Percentiles rank a stretch among this genome's conserved stretches.
Evolutionary conservation across 2,888 invertebrate species (phyloP).

Genomic region (Beris morrisii): DNA sequence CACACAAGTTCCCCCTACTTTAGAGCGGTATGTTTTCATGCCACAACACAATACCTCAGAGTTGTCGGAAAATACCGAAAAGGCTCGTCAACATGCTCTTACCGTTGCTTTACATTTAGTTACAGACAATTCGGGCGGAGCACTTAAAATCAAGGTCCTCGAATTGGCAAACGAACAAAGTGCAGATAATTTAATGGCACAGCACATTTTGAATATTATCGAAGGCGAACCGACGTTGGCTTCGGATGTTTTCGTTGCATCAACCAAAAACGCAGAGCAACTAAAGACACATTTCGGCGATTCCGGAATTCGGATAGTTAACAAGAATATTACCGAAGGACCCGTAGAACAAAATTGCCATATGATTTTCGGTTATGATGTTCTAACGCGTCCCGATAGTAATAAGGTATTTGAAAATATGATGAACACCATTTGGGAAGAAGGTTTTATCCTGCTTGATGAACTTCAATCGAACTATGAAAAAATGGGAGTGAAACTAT

Average conservation of each 20-base stretch:
- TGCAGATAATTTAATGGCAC: slow-evolving; percentile 67
- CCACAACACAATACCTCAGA: slow-evolving; percentile 68
- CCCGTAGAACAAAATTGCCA: slow-evolving; percentile 70
- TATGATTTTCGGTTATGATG: slow-evolving; percentile 68
- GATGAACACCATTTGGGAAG: slow-evolving; percentile 64
- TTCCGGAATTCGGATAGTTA: slow-evolving; percentile 65
- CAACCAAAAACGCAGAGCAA: slow-evolving; percentile 60
- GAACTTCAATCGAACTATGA: slow-evolving; percentile 61
- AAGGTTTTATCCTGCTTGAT: slow-evolving; percentile 74
- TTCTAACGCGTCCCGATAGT: slow-evolving; percentile 62
- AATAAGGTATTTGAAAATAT: slow-evolving; percentile 61
- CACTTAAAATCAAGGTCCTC: slow-evolving; percentile 70
- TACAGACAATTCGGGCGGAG: slow-evolving; percentile 72
- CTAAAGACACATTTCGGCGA: slow-evolving; percentile 62
- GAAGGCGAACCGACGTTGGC: slow-evolving; percentile 75
- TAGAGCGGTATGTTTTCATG: slow-evolving; percentile 82
- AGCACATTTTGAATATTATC: slow-evolving; percentile 64
- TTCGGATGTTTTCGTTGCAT: slow-evolving; percentile 63
- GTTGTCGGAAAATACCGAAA: slow-evolving; percentile 62
- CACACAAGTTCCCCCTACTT: slow-evolving; percentile 74
- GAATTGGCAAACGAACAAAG: slow-evolving; percentile 67
- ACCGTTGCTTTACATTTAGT: slow-evolving; percentile 71
- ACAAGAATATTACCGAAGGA: slow-evolving; percentile 64
- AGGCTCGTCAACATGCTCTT: slow-evolving; percentile 66
- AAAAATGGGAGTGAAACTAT: slow-evolving; percentile 51